These are phyloP conservation scores for Calidris pygmaea DNA, from an alignment of 2,113 vertebrate genomes.

Conservation along the genomic window DNA sequence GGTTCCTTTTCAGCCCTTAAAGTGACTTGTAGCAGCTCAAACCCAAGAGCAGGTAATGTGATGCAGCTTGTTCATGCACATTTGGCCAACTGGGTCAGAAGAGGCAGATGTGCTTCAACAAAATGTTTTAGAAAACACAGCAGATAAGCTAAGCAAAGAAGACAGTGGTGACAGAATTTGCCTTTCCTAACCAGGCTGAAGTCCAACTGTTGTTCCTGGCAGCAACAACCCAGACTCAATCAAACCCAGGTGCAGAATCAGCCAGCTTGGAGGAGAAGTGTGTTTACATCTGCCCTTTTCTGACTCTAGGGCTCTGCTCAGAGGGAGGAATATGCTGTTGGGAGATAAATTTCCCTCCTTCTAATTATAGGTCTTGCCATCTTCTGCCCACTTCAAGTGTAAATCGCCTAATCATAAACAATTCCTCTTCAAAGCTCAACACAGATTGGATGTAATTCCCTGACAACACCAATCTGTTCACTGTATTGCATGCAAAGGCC, in stretches of 20 bases:
- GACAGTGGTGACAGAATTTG: background rate
- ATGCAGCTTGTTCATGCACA: background rate
- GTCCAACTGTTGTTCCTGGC: conserved; percentile 66
- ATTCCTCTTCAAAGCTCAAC: conserved; percentile 69
- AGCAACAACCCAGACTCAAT: conserved; percentile 33
- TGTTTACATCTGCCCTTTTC: conserved; percentile 62
- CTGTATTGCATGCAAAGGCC: conserved; percentile 34
- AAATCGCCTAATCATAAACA: conserved; percentile 75
- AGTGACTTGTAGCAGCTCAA: background rate
- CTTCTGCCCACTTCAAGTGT: conserved; percentile 65
- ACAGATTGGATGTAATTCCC: conserved; percentile 68
- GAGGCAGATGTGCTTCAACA: conserved; percentile 17
- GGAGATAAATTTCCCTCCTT: conserved; percentile 74
- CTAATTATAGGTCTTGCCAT: conserved; percentile 75
- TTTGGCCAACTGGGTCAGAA: conserved; percentile 15
- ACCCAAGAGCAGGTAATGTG: background rate
- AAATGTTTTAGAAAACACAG: conserved; percentile 14
- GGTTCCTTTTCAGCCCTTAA: background rate
- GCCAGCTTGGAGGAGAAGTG: conserved; percentile 51
- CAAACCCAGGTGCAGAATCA: conserved; percentile 53
- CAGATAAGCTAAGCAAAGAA: conserved; percentile 17
- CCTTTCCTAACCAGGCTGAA: conserved; percentile 24
- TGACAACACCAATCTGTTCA: conserved; percentile 70
- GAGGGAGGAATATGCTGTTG: conserved; percentile 58
- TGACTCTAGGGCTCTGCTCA: conserved; percentile 50